Percentiles rank a stretch among this genome's conserved stretches.
Conservation (phyloP, 2,888 invertebrate species). For the Pyrrhia umbra region DNA sequence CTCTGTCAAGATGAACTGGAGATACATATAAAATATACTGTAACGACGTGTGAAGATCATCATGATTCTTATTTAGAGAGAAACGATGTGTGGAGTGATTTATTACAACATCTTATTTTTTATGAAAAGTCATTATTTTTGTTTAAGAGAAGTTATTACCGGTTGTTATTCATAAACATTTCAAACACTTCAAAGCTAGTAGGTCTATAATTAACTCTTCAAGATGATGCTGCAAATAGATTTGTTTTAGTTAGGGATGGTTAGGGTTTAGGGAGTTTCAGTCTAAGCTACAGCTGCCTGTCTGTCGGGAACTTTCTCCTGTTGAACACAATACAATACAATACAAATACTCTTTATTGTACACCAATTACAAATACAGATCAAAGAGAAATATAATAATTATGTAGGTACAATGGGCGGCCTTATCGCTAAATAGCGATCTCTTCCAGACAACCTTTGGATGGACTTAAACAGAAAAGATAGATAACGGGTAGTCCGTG, state of each 20-base stretch:
- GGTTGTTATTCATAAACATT: conserved; percentile 46
- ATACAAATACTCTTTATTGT: too few species aligned
- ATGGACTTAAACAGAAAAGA: too few species aligned
- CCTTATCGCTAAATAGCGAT: too few species aligned
- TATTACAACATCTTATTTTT: conserved; percentile 49
- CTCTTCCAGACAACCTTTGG: too few species aligned
- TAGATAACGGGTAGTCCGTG: too few species aligned
- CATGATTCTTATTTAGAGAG: conserved; percentile 40
- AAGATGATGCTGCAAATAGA: background rate
- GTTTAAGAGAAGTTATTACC: conserved; percentile 40
- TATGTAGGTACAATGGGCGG: too few species aligned
- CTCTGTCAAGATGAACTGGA: conserved; percentile 32
- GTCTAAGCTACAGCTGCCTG: too few species aligned
- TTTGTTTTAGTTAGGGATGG: too few species aligned
- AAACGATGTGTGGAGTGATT: conserved; percentile 37
- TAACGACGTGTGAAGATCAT: conserved; percentile 32
- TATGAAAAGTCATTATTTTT: conserved; percentile 42
- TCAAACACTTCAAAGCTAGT: conserved; percentile 30
- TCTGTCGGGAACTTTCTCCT: too few species aligned
- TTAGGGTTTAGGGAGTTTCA: background rate
- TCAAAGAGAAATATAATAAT: too few species aligned
- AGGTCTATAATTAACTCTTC: background rate
- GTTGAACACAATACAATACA: too few species aligned
- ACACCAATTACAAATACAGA: too few species aligned
- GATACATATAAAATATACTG: conserved; percentile 50